Evolutionary conservation across 1,140 invertebrate genomes (phyloP).

Genomic region (Drosophila novamexicana): DNA sequence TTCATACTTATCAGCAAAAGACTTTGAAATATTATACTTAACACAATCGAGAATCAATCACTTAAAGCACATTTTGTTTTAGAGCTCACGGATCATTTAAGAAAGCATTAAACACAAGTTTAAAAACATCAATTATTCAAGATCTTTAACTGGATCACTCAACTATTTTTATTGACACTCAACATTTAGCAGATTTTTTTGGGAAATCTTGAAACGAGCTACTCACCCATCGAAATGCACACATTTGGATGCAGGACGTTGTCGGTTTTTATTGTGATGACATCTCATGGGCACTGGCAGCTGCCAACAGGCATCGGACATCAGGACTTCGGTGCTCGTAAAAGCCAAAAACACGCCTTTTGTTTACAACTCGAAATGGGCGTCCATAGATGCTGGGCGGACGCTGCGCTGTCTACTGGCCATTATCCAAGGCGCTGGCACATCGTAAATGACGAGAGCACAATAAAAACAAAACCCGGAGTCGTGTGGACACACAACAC

Average conservation of each 20-base stretch:
- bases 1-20: no score
- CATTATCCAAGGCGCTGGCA: constrained; percentile 45
- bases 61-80: no score
- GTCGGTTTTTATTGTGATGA: constrained; percentile 65
- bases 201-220: constrained; percentile 37
- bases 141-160: constrained; percentile 21
- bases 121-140: neutral
- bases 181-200: constrained; percentile 10
- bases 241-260: constrained; percentile 33
- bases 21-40: no score
- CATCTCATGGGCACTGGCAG: constrained; percentile 33
- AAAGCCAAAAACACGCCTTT: constrained; percentile 44
- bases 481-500: constrained; percentile 19
- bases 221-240: constrained; percentile 65
- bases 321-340: constrained; percentile 29
- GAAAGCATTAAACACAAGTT: neutral
- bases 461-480: constrained; percentile 57
- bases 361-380: constrained; percentile 57
- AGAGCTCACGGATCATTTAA: no score
- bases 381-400: constrained; percentile 20
- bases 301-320: constrained; percentile 8
- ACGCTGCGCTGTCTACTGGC: constrained; percentile 28
- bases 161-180: constrained; percentile 24
- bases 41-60: no score
- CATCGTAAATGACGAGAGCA: constrained; percentile 63